These are phyloP conservation scores for Crambe crambe DNA, from an alignment of 37 sponge, comb jelly and placozoan species.

Conservation along the genomic window DNA sequence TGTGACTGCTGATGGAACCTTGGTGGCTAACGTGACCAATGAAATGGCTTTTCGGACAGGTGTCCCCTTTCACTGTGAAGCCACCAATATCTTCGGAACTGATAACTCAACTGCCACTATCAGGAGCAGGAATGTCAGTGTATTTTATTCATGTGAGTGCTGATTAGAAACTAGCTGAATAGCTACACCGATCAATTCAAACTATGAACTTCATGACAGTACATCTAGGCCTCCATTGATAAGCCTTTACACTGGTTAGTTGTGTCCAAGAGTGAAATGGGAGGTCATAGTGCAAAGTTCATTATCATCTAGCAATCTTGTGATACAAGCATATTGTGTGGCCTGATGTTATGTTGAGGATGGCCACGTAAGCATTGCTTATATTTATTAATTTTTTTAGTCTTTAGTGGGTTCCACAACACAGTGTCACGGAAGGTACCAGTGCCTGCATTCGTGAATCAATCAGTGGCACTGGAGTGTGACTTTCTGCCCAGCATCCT, in stretches of 20 bases:
- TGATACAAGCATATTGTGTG: too few species aligned
- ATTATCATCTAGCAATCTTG: too few species aligned
- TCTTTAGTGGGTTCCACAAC: conserved; percentile 26
- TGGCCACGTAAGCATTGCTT: too few species aligned
- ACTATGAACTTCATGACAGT: too few species aligned
- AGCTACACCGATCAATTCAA: too few species aligned
- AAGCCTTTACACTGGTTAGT: too few species aligned
- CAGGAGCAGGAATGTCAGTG: conserved; percentile 42
- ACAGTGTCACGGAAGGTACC: not conserved
- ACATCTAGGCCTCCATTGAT: too few species aligned
- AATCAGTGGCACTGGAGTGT: conserved; percentile 33
- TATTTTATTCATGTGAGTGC: conserved; percentile 41
- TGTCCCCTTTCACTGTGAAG: conserved; percentile 50
- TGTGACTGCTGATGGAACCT: not conserved
- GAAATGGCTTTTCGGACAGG: conserved; percentile 34
- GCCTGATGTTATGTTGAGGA: too few species aligned
- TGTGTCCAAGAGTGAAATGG: too few species aligned
- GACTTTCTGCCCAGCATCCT: conserved; percentile 4
- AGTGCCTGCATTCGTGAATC: not conserved
- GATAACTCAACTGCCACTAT: conserved; percentile 18
- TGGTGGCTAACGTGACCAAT: conserved; percentile 16
- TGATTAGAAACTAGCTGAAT: not conserved
- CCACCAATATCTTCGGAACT: conserved; percentile 40
- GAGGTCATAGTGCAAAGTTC: too few species aligned
- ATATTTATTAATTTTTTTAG: conserved; percentile 10